Percentiles rank a stretch among this genome's conserved stretches.
Conservation (phyloP, 1,140 invertebrate species). For the Cataglyphis hispanica region DNA sequence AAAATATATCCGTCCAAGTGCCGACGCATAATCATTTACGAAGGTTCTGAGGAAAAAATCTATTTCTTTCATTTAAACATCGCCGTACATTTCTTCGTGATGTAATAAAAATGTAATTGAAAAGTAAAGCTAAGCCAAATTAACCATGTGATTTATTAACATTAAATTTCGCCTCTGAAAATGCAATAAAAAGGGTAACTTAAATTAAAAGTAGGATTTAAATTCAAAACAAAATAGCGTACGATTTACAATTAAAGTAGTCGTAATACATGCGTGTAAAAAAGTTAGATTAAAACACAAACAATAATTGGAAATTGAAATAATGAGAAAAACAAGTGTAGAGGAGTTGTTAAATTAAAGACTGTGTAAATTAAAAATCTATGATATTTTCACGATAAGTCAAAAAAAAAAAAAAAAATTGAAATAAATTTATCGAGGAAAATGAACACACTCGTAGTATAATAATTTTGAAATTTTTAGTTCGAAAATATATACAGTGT, state of each 20-base stretch:
- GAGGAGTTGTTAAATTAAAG: no score
- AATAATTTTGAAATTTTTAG: slow-evolving; percentile 31
- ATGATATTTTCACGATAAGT: not conserved
- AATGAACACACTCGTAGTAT: slow-evolving; percentile 26
- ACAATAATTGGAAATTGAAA: slow-evolving; percentile 27
- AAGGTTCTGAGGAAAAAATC: not conserved
- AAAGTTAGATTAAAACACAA: slow-evolving; percentile 35
- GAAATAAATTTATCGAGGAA: slow-evolving; percentile 41
- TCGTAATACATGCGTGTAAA: not conserved
- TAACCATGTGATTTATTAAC: slow-evolving; percentile 3
- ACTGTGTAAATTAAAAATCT: slow-evolving; percentile 34
- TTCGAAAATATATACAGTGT: slow-evolving; percentile 36
- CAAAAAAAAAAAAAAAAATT: not conserved
- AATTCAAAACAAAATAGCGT: not conserved
- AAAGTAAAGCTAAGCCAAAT: slow-evolving; percentile 5
- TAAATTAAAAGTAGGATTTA: not conserved
- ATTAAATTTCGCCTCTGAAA: not conserved
- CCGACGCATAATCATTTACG: not conserved
- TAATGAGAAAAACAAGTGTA: not conserved
- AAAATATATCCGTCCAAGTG: not conserved
- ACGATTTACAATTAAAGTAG: not conserved
- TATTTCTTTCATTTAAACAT: not conserved
- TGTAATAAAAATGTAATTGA: slow-evolving; percentile 11
- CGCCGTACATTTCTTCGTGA: not conserved
- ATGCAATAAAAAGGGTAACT: not conserved